phyloP scores from a whole-genome alignment of 2,113 vertebrate species.

The Dicrurus megarhynchus region DNA sequence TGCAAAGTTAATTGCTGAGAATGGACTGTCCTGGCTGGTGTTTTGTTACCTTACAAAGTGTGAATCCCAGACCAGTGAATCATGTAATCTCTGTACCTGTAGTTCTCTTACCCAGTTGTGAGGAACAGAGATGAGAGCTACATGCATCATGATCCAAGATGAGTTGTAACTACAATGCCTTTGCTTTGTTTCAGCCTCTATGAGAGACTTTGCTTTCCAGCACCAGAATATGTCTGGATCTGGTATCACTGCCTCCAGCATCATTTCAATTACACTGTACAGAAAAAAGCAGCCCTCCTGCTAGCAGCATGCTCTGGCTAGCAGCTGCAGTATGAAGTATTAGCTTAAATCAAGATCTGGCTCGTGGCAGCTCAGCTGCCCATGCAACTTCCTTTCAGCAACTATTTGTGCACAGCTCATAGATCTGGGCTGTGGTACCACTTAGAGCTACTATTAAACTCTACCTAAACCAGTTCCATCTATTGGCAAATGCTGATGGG shows the following conservation, averaged over 20 bases:
- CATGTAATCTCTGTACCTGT: neutral
- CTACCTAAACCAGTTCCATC: neutral
- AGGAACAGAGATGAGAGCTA: neutral
- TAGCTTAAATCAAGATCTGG: neutral
- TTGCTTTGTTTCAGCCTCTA: neutral
- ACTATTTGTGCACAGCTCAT: neutral
- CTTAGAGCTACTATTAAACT: neutral
- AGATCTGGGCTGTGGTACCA: neutral
- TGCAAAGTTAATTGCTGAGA: neutral
- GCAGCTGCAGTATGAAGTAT: neutral
- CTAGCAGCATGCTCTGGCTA: neutral
- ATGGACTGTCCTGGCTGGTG: neutral
- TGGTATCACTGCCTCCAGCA: neutral
- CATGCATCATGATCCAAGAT: neutral
- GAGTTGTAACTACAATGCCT: neutral
- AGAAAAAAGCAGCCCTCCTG: neutral
- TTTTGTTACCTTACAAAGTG: neutral
- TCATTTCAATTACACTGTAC: neutral
- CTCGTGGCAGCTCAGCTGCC: neutral
- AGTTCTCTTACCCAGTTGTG: neutral
- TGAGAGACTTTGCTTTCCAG: neutral
- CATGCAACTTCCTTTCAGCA: neutral
- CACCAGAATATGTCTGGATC: neutral
- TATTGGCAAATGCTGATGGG: neutral
- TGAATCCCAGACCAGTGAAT: neutral